These are phyloP conservation scores for Blera fallax DNA, from an alignment of 2,888 invertebrate species.

Conservation along the genomic window DNA sequence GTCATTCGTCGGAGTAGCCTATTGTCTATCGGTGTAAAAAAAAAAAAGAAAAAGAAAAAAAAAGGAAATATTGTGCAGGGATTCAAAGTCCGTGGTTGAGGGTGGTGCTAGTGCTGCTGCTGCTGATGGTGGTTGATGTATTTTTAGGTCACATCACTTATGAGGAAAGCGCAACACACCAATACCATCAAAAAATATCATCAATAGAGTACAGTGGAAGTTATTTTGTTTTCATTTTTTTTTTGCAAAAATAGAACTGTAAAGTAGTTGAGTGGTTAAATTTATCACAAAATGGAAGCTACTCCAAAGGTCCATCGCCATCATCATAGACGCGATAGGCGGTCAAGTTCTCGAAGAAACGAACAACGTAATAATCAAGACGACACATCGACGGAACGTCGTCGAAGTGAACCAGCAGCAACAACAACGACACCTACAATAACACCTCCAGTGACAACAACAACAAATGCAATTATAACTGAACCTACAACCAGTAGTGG, in stretches of 20 bases:
- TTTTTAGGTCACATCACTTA: constrained; percentile 74
- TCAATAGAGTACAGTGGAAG: constrained; percentile 38
- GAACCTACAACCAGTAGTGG: constrained; percentile 75
- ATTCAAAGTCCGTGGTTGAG: constrained; percentile 41
- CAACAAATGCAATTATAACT: constrained; percentile 40
- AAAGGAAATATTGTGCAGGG: constrained; percentile 38
- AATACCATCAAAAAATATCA: constrained; percentile 38
- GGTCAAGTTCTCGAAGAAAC: constrained; percentile 79
- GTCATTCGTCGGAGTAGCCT: constrained; percentile 25
- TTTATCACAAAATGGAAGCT: constrained; percentile 77
- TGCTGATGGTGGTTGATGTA: constrained; percentile 57
- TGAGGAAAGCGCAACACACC: constrained; percentile 74
- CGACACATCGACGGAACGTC: constrained; percentile 74
- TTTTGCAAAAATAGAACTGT: constrained; percentile 57
- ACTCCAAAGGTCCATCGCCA: constrained; percentile 81
- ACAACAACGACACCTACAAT: constrained; percentile 60
- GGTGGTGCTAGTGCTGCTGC: constrained; percentile 53
- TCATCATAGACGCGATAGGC: constrained; percentile 80
- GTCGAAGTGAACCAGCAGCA: constrained; percentile 62
- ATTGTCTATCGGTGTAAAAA: constrained; percentile 63
- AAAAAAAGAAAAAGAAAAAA: constrained; percentile 41
- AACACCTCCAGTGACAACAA: constrained; percentile 72
- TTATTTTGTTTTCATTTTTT: constrained; percentile 62
- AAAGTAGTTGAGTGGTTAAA: constrained; percentile 30
- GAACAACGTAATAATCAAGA: constrained; percentile 76